Conservation (phyloP, 2,113 vertebrate species). For the Corythaixoides concolor region DNA sequence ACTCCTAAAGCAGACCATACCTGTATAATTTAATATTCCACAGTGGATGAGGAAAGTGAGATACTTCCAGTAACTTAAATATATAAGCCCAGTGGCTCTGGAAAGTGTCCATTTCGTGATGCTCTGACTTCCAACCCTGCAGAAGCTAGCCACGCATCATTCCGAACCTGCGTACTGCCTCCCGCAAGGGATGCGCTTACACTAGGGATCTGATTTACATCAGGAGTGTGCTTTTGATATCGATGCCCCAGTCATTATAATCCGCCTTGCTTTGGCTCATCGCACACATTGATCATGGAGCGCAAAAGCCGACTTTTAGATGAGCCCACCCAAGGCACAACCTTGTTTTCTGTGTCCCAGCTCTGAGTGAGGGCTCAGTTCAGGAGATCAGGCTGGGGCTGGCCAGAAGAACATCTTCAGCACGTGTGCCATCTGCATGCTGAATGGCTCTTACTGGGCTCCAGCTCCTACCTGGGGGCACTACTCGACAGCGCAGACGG, state of each 20-base stretch:
- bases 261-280: not conserved
- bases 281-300: not conserved
- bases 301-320: not conserved
- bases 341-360: not conserved
- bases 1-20: not conserved
- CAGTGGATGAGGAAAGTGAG: not conserved
- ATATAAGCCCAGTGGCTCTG: not conserved
- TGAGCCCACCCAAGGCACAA: rapidly evolving
- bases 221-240: not conserved
- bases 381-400: not conserved
- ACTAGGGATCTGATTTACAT: not conserved
- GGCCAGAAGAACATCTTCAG: not conserved
- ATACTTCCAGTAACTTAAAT: not conserved
- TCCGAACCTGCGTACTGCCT: not conserved
- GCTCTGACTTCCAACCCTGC: not conserved
- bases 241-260: too few relatives aligned
- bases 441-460: not conserved
- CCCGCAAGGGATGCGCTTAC: not conserved
- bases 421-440: rapidly evolving
- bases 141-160: not conserved
- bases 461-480: not conserved
- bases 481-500: rapidly evolving
- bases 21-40: not conserved
- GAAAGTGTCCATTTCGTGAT: rapidly evolving
- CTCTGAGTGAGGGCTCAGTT: not conserved